A percentile compares a stretch with the other conserved stretches of the same genome.
phyloP scores from a whole-genome alignment of 2,113 vertebrate species.

The Lonchura striata region DNA sequence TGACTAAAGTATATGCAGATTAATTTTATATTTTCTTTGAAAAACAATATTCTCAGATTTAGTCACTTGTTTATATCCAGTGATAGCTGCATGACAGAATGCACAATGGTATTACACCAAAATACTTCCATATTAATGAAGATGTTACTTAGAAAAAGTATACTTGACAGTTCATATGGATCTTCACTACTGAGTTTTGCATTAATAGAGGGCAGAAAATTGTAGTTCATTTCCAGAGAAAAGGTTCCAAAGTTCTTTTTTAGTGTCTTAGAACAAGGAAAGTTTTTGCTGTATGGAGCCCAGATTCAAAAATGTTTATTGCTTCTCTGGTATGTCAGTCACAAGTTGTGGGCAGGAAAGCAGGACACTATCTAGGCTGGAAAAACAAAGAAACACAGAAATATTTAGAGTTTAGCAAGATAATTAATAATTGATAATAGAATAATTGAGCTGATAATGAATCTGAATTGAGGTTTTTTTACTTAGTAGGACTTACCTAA shows the following conservation, averaged over 20 bases:
- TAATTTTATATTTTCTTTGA: not conserved
- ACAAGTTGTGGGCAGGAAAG: not conserved
- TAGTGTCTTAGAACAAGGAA: not conserved
- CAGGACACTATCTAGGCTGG: not conserved
- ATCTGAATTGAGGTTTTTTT: not conserved
- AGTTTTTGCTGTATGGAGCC: not conserved
- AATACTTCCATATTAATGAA: not conserved
- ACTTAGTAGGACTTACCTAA: not conserved
- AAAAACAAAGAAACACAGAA: not conserved
- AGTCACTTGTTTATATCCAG: not conserved
- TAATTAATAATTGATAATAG: not conserved
- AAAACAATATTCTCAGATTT: not conserved
- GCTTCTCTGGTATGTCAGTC: not conserved
- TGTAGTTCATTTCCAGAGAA: not conserved
- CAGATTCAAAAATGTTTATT: not conserved
- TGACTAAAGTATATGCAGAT: not conserved
- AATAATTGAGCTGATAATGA: not conserved
- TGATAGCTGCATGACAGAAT: not conserved
- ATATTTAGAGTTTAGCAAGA: not conserved
- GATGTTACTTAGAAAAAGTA: not conserved
- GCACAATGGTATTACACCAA: not conserved
- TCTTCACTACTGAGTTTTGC: not conserved
- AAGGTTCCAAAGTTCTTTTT: not conserved
- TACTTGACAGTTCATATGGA: not conserved
- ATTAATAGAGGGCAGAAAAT: not conserved